These are phyloP conservation scores for Telenomus remus DNA, from an alignment of 1,140 invertebrate species.

Conservation along the genomic window DNA sequence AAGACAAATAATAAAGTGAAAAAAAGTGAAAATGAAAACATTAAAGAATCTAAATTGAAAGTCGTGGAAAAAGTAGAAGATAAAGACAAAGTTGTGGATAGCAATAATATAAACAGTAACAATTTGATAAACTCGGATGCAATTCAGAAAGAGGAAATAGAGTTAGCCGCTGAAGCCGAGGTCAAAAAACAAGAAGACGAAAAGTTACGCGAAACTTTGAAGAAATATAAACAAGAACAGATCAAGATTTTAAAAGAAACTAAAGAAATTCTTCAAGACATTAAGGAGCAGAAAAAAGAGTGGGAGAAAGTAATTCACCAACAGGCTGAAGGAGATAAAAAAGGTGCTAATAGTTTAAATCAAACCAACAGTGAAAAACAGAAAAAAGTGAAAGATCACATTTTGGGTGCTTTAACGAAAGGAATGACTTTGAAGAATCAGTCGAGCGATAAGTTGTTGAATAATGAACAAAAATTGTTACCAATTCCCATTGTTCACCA, in stretches of 20 bases:
- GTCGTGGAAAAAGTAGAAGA: slow-evolving; percentile 1
- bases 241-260: slow-evolving; percentile 78
- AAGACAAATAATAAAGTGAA: slow-evolving; percentile 2
- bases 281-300: slow-evolving; percentile 70
- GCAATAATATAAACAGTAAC: slow-evolving; percentile 47
- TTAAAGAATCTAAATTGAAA: slow-evolving; percentile 11
- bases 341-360: neutral
- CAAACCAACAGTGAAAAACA: slow-evolving; percentile 11
- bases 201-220: slow-evolving; percentile 75
- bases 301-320: slow-evolving; percentile 24
- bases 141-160: slow-evolving; percentile 74
- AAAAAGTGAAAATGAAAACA: neutral
- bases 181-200: slow-evolving; percentile 48
- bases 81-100: slow-evolving; percentile 36
- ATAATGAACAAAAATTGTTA: slow-evolving; percentile 9
- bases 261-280: slow-evolving; percentile 77
- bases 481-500: slow-evolving; percentile 62
- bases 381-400: slow-evolving; percentile 61
- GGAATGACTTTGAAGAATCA: slow-evolving; percentile 35
- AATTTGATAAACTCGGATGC: slow-evolving; percentile 71
- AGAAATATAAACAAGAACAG: slow-evolving; percentile 77
- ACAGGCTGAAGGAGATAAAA: neutral
- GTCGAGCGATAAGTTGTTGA: neutral
- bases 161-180: slow-evolving; percentile 67
- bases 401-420: slow-evolving; percentile 68